Percentiles rank a stretch among this genome's conserved stretches.
phyloP scores from a whole-genome alignment of 2,888 invertebrate genomes.

The Agriopis marginaria region DNA sequence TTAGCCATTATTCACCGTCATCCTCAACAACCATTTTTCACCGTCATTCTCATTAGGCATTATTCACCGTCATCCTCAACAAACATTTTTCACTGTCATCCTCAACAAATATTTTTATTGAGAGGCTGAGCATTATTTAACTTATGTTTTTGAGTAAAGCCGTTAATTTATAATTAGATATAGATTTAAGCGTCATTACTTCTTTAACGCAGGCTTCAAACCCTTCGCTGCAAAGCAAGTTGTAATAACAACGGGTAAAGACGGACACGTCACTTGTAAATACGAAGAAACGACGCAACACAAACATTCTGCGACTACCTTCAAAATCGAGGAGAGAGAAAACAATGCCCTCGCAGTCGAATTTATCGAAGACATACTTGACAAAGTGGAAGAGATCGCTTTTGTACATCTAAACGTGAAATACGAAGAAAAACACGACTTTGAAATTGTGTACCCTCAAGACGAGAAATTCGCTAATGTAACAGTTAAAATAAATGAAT shows the following conservation, averaged over 20 bases:
- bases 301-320: slow-evolving; percentile 16
- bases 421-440: slow-evolving; percentile 58
- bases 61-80: too few species aligned
- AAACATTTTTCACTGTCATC: too few species aligned
- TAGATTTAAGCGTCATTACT: background rate
- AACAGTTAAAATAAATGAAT: slow-evolving; percentile 56
- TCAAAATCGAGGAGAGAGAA: slow-evolving; percentile 45
- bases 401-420: slow-evolving; percentile 42
- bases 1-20: too few species aligned
- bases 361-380: slow-evolving; percentile 64
- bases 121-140: too few species aligned
- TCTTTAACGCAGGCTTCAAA: slow-evolving; percentile 68
- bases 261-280: slow-evolving; percentile 64
- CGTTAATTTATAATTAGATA: background rate
- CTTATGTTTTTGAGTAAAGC: too few species aligned
- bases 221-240: slow-evolving; percentile 77
- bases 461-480: slow-evolving; percentile 45
- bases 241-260: slow-evolving; percentile 66
- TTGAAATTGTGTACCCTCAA: slow-evolving; percentile 66
- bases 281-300: slow-evolving; percentile 42
- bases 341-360: slow-evolving; percentile 52
- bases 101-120: too few species aligned
- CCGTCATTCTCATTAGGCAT: too few species aligned
- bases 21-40: too few species aligned
- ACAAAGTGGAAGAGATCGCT: slow-evolving; percentile 63